Conservation (phyloP, 2,113 vertebrate species). For the Cynopterus brachyotis region DNA sequence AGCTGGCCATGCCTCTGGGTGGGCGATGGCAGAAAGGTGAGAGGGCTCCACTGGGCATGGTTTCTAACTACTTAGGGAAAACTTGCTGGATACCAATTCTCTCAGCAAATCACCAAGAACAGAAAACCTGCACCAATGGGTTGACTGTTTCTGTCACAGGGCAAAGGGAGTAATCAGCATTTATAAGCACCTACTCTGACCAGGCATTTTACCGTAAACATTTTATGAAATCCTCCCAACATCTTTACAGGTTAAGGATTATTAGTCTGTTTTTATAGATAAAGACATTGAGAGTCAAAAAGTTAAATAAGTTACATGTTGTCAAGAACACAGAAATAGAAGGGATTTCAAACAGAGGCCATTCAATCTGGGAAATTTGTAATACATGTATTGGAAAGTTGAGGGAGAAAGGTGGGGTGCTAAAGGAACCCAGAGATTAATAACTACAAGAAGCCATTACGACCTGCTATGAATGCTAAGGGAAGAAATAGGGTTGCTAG, state of each 20-base stretch:
- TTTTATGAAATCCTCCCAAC: neutral
- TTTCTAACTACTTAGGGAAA: neutral
- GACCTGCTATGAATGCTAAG: neutral
- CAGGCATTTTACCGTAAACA: neutral
- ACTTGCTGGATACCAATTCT: neutral
- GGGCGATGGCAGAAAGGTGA: neutral
- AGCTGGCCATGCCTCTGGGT: neutral
- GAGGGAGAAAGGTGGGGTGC: neutral
- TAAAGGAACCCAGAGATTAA: neutral
- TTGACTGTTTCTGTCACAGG: neutral
- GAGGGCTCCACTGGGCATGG: neutral
- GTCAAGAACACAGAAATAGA: neutral
- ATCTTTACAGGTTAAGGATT: neutral
- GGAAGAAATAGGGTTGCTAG: neutral
- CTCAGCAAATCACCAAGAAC: neutral
- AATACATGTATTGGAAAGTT: neutral
- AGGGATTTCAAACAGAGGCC: neutral
- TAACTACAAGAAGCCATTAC: neutral
- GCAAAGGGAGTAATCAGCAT: neutral
- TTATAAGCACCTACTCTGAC: neutral
- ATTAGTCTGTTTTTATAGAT: neutral
- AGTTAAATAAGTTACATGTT: neutral
- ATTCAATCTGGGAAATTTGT: neutral
- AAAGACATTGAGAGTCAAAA: neutral
- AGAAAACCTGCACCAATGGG: neutral